Evolutionary conservation across 2,888 invertebrate species (phyloP).

Genomic region (Coleophora flavipennella): DNA sequence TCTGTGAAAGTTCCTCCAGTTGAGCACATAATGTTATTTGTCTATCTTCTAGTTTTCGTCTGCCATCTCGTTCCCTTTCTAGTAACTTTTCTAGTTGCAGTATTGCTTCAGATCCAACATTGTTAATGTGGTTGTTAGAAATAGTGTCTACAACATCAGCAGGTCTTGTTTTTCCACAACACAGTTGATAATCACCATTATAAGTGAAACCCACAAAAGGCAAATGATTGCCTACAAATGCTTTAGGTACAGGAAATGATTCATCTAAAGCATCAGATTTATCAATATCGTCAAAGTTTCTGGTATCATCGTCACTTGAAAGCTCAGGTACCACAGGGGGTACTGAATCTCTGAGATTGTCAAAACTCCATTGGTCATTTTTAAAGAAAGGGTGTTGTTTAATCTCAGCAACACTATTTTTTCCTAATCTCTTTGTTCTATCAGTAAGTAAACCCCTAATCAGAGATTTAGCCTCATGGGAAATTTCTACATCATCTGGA

Average conservation of each 20-base stretch:
- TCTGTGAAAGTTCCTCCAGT: slow-evolving; percentile 81
- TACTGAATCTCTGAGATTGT: slow-evolving; percentile 92
- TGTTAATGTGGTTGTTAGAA: slow-evolving; percentile 75
- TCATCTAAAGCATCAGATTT: slow-evolving; percentile 94
- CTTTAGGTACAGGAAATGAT: slow-evolving; percentile 95
- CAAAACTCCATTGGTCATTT: slow-evolving; percentile 98
- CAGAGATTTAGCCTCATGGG: slow-evolving; percentile 87
- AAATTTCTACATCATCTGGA: slow-evolving; percentile 95
- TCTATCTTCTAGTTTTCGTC: slow-evolving; percentile 82
- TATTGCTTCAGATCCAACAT: slow-evolving; percentile 75
- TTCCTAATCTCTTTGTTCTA: slow-evolving; percentile 88
- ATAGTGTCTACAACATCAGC: slow-evolving; percentile 76
- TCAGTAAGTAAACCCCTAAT: slow-evolving; percentile 96
- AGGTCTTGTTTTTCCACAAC: slow-evolving; percentile 62
- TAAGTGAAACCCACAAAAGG: slow-evolving; percentile 99
- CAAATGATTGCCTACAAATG: slow-evolving; percentile 98
- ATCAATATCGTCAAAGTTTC: slow-evolving; percentile 98
- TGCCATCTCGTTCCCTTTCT: slow-evolving; percentile 81
- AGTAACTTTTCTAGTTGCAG: slow-evolving; percentile 81
- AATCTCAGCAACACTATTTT: slow-evolving; percentile 95
- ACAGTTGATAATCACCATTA: slow-evolving; percentile 90
- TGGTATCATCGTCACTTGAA: slow-evolving; percentile 96
- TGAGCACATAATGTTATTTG: slow-evolving; percentile 82
- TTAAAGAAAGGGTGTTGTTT: slow-evolving; percentile 95
- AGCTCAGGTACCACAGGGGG: slow-evolving; percentile 98